Percentiles rank a stretch among this genome's conserved stretches.
Evolutionary conservation across 2,888 invertebrate genomes (phyloP).

Genomic region (Parochlus steinenii): DNA sequence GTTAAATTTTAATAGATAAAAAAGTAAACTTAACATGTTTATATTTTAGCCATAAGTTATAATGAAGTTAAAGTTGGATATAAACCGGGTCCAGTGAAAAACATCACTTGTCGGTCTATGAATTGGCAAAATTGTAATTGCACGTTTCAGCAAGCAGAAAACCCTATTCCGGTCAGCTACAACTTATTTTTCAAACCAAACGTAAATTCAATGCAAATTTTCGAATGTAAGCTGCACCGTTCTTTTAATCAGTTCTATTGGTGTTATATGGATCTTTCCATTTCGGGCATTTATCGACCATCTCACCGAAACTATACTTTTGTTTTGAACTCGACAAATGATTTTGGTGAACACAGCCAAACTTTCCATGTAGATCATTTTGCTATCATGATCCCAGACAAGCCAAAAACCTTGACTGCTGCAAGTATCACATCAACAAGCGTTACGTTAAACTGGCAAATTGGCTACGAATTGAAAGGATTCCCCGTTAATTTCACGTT

Average conservation of each 20-base stretch:
- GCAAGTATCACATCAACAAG: constrained; percentile 14
- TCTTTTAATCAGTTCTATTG: background rate
- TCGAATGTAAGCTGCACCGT: background rate
- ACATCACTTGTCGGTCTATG: constrained; percentile 55
- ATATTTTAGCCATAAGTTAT: constrained; percentile 16
- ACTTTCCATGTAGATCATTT: constrained; percentile 9
- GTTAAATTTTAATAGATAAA: background rate
- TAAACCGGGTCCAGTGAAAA: constrained; percentile 42
- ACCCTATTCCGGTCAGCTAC: constrained; percentile 39
- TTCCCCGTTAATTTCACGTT: no score
- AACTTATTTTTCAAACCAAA: no score
- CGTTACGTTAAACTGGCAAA: constrained; percentile 31
- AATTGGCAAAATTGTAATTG: constrained; percentile 62
- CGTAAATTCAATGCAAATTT: background rate
- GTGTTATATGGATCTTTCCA: background rate
- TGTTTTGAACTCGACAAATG: constrained; percentile 33
- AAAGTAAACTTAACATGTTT: background rate
- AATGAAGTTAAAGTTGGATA: constrained; percentile 32
- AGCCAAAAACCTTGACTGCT: constrained; percentile 32
- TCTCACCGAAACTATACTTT: constrained; percentile 36
- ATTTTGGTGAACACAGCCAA: constrained; percentile 3
- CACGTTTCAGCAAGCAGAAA: constrained; percentile 47
- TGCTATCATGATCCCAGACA: constrained; percentile 32
- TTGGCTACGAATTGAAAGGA: constrained; percentile 31
- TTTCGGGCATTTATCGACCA: constrained; percentile 34